Percentiles rank a stretch among this genome's conserved stretches.
phyloP scores from a whole-genome alignment of 2,888 invertebrate species.

The Ctenicera cuprea region DNA sequence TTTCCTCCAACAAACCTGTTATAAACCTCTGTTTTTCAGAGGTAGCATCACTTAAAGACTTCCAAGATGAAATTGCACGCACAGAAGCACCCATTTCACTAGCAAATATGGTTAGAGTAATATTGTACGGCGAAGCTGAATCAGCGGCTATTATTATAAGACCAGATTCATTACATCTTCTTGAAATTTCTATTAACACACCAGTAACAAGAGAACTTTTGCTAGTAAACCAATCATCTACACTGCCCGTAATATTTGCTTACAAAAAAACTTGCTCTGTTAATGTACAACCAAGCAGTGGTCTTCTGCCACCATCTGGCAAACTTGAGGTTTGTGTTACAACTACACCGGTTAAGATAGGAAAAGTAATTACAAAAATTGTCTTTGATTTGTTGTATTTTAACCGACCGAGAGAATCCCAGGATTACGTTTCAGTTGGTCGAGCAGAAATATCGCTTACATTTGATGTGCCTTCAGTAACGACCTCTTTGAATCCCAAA shows the following conservation, averaged over 20 bases:
- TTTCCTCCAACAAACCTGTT: too few relatives aligned
- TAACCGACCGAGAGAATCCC: slow-evolving; percentile 49
- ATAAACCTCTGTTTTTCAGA: background rate
- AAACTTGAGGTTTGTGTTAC: slow-evolving; percentile 63
- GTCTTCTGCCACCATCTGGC: slow-evolving; percentile 70
- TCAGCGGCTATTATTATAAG: slow-evolving; percentile 71
- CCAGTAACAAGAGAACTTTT: slow-evolving; percentile 69
- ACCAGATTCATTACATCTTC: slow-evolving; percentile 73
- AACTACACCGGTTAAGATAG: slow-evolving; percentile 60
- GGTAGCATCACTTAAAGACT: background rate
- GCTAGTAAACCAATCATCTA: slow-evolving; percentile 72
- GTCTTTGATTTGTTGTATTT: slow-evolving; percentile 61
- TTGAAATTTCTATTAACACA: slow-evolving; percentile 70
- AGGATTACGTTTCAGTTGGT: slow-evolving; percentile 53
- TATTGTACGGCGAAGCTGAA: slow-evolving; percentile 77
- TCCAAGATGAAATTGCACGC: background rate
- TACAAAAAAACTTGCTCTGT: slow-evolving; percentile 71
- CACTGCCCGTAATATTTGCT: slow-evolving; percentile 70
- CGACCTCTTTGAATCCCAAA: slow-evolving; percentile 57
- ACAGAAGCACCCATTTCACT: background rate
- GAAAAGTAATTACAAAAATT: slow-evolving; percentile 56
- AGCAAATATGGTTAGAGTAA: slow-evolving; percentile 62
- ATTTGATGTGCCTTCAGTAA: slow-evolving; percentile 43
- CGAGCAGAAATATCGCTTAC: slow-evolving; percentile 50
- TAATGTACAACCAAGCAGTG: slow-evolving; percentile 70